These are phyloP conservation scores for Exocentrus adspersus DNA, from an alignment of 2,888 invertebrate species.

Conservation along the genomic window DNA sequence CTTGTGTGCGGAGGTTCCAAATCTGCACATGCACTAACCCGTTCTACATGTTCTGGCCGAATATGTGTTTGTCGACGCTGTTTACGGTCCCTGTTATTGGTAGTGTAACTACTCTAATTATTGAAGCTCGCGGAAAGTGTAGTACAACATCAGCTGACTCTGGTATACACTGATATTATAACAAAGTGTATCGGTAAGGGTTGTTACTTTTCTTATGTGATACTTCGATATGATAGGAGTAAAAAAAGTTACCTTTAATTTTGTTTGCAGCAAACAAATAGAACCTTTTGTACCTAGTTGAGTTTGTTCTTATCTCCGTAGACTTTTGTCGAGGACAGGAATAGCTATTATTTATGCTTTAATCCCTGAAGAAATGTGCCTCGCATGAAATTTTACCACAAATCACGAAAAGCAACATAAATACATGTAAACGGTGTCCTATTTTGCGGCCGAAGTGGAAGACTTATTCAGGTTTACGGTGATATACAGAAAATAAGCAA, in stretches of 20 bases:
- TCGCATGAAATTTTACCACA: neutral
- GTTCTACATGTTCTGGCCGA: constrained; percentile 26
- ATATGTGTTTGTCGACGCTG: constrained; percentile 16
- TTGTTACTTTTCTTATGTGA: no score
- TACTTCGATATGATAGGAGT: no score
- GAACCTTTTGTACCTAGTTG: no score
- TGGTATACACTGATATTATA: no score
- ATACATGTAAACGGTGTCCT: neutral
- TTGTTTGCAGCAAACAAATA: no score
- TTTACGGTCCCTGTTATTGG: neutral
- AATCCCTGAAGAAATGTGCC: neutral
- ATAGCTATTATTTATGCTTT: neutral
- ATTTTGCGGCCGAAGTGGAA: neutral
- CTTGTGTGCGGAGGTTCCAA: constrained; percentile 51
- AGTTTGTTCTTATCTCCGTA: no score
- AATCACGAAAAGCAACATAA: neutral
- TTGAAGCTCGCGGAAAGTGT: no score
- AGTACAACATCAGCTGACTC: no score
- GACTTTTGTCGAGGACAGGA: no score
- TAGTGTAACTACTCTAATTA: neutral
- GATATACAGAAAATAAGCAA: constrained; percentile 8
- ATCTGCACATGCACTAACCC: constrained; percentile 40
- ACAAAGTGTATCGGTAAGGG: no score
- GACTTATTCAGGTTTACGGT: constrained; percentile 12
- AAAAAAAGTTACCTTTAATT: no score